Base-by-base conservation (phyloP, 2,888 invertebrate genomes). In the Silvanus unidentatus region DNA sequence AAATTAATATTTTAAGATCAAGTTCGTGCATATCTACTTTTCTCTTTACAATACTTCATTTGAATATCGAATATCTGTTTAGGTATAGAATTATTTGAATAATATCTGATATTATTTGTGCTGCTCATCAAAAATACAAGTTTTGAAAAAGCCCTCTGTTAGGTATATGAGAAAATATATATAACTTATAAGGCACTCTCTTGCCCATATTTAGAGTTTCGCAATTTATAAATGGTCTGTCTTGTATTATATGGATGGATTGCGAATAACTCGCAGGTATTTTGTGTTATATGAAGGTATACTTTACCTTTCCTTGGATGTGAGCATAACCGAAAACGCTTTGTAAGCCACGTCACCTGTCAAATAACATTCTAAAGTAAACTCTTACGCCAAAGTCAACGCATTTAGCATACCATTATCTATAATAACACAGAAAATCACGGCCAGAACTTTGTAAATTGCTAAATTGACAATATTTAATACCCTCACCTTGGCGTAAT, bases 381-480 rank as follows among this genome's bases (percentile, higher is more conserved):
- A 67, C 66, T 64, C 64, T 66, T 61, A 63, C 59, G 52, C 51
- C 58, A 67, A 68, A 68, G 68, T 67, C 68, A 68, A 67, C 69
- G 66, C 67, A 67, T 68, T 68, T 66, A 66, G 65, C 65, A 64
- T 66, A 64, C 66, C 65, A 68, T 69, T 69, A 69, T 69, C 69
- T 69, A 66, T 68, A 68, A 69, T 69, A 69, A 69, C 68, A 68
- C 62, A 59, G 62, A 61, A 66, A 67, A 68, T 67, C 68, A 63
- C 67, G 63, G 59, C 60, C 47, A 59, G 63, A 66, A 66, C 62
- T 68, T 66, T 63, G 63, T 66, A 67, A 70, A 71, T 69, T 71
- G 71, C 71, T 69, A 69, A 69, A 71, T 71, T 69, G 71, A 71
- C 70, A 70, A 71, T 71, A 71, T 71, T 71, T 70, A 69, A 69